Base-by-base conservation (phyloP, 2,113 vertebrate genomes). In the Catharus bicknelli region DNA sequence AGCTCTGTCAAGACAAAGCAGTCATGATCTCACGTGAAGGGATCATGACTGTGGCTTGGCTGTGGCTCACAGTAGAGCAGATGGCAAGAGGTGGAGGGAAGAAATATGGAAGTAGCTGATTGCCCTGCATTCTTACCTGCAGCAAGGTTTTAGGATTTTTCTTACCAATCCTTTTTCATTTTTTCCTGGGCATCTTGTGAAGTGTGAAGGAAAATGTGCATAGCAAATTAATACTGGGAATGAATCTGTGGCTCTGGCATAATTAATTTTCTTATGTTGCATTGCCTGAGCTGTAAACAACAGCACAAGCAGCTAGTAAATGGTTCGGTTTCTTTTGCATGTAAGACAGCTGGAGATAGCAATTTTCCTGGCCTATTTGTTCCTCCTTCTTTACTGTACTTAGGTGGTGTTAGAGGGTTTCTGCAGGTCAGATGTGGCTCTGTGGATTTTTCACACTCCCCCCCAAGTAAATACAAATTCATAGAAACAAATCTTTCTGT, bases 251-350 rank as follows among this genome's bases (percentile, higher is more conserved):
- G 48, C 67, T 45, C 51, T 66, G 36, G 40, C 43, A n/a, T 70
- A 77, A 93, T 93, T 86, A 88, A 81, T 92, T 93, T 81, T 80
- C 57, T 59, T 81, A 25, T 40, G n/a, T 70, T 90, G 16, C 48
- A 25, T 69, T 62, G 34, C 32, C 62, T 77, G 26, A 86, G 38
- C 47, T 66, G n/a, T 89, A 93, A 94, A 86, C 59, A 93, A 6
- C 40, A 78, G 34, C 26, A 62, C 8, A 62, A 69, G 7, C 42
- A 66, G 21, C 68, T 78, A 36, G 51, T 84, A 72, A 82, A 79
- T 72, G 36, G 43, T 45, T 47, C 61, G 3, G 13, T 62, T 92
- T 67, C 21, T 75, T 42, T 82, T 72, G 81, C 30, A 29, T 0
- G 0, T 64, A 29, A 42, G 20, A 79, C 68, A 62, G 30, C 27